Conservation (phyloP, 1,140 invertebrate genomes). For the Apis laboriosa region DNA sequence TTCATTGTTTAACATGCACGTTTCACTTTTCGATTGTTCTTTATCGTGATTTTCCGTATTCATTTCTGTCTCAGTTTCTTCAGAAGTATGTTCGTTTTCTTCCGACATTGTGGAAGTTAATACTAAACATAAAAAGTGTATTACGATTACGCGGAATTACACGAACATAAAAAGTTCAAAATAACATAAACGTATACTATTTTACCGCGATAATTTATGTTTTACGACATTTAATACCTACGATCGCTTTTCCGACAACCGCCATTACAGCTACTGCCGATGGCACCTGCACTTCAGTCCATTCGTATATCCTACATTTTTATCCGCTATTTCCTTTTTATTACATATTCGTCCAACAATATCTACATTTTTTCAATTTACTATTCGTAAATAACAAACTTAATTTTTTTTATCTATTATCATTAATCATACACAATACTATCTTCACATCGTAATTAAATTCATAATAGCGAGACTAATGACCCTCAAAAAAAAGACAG, state of each 20-base stretch:
- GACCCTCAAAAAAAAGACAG: slow-evolving; percentile 40
- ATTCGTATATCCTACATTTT: not conserved
- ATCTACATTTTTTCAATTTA: not conserved
- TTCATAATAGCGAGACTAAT: slow-evolving; percentile 47
- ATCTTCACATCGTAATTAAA: slow-evolving; percentile 3
- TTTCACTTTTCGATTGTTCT: slow-evolving; percentile 53
- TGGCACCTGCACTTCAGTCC: slow-evolving; percentile 4
- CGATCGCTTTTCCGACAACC: slow-evolving; percentile 36
- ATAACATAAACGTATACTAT: not conserved
- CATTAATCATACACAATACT: not conserved
- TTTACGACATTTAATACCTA: slow-evolving; percentile 7
- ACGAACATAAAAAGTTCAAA: not conserved
- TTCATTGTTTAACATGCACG: slow-evolving; percentile 47
- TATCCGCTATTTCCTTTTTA: not conserved
- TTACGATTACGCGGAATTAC: not conserved
- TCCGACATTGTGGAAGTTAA: slow-evolving; percentile 50
- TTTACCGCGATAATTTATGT: not conserved
- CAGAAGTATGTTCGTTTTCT: slow-evolving; percentile 38
- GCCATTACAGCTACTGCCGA: slow-evolving; percentile 54
- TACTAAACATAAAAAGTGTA: not conserved
- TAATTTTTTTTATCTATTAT: not conserved
- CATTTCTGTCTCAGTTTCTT: slow-evolving; percentile 47
- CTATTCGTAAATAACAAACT: not conserved
- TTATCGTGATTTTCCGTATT: slow-evolving; percentile 35
- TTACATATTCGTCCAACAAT: not conserved